Evolutionary conservation across 2,113 vertebrate genomes (phyloP).

Genomic region (Nothocercus nigrocapillus): DNA sequence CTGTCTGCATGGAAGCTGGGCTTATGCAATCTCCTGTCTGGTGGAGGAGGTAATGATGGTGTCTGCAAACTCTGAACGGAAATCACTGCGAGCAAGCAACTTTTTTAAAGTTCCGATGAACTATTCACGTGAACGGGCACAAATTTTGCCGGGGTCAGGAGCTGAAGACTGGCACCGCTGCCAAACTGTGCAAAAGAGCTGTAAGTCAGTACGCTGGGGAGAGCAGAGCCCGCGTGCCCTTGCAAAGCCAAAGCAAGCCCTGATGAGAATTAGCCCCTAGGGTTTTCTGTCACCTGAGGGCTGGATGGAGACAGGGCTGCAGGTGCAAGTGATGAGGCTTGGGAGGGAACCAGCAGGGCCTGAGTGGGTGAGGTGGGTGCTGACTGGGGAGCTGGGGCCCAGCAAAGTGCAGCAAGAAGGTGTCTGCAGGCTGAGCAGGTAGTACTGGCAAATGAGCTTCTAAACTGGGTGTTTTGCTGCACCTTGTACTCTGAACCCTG

Average conservation of each 20-base stretch:
- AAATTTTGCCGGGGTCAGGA: background rate
- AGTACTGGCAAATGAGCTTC: background rate
- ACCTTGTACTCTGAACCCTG: background rate
- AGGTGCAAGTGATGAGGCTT: background rate
- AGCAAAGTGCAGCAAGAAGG: background rate
- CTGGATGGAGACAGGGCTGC: background rate
- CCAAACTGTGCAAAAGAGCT: background rate
- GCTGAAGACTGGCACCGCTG: background rate
- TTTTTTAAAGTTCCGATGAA: background rate
- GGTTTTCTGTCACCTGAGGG: background rate
- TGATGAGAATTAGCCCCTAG: background rate
- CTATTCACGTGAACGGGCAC: rapidly evolving
- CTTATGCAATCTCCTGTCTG: background rate
- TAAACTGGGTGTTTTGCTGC: background rate
- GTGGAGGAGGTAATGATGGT: background rate
- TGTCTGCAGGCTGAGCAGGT: background rate
- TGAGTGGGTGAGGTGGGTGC: background rate
- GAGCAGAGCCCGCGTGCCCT: background rate
- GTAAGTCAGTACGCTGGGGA: background rate
- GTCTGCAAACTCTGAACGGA: background rate
- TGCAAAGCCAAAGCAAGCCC: background rate
- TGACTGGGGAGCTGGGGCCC: background rate
- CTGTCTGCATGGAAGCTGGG: background rate
- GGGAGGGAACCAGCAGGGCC: background rate
- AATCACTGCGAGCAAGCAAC: background rate